Percentiles rank a stretch among this genome's conserved stretches.
phyloP scores from a whole-genome alignment of 2,113 vertebrate species.

The Bettongia penicillata region DNA sequence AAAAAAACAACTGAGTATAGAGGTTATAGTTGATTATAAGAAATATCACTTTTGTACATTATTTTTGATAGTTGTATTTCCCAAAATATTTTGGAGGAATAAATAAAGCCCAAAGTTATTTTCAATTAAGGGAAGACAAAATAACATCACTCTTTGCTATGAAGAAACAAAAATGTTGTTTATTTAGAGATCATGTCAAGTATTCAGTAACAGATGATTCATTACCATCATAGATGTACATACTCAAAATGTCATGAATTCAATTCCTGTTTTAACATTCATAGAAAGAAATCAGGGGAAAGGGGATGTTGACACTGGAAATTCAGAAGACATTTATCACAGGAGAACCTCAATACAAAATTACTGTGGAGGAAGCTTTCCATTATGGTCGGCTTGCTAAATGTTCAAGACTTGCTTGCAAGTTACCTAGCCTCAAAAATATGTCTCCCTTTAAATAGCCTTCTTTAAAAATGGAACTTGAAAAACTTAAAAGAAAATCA shows the following conservation, averaged over 20 bases:
- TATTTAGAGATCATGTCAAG: not conserved
- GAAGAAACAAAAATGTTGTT: not conserved
- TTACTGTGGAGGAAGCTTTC: not conserved
- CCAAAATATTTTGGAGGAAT: conserved; percentile 51
- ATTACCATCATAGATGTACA: not conserved
- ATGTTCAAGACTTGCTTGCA: not conserved
- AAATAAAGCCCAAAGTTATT: conserved; percentile 4
- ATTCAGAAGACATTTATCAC: not conserved
- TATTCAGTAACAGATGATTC: not conserved
- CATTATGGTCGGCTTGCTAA: not conserved
- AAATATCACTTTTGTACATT: not conserved
- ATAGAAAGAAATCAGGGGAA: not conserved
- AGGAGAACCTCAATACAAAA: not conserved
- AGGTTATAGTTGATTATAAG: not conserved
- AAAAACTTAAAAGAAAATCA: no score
- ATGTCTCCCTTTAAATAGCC: not conserved
- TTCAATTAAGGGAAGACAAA: not conserved
- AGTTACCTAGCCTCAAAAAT: not conserved
- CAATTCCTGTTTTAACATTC: not conserved
- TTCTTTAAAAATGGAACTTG: not conserved
- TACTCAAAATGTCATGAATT: not conserved
- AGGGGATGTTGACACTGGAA: not conserved
- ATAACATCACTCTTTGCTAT: not conserved
- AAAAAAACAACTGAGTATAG: not conserved
- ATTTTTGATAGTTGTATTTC: conserved; percentile 3